These are phyloP conservation scores for Melipona beecheii DNA, from an alignment of 2,888 invertebrate species.

Conservation along the genomic window DNA sequence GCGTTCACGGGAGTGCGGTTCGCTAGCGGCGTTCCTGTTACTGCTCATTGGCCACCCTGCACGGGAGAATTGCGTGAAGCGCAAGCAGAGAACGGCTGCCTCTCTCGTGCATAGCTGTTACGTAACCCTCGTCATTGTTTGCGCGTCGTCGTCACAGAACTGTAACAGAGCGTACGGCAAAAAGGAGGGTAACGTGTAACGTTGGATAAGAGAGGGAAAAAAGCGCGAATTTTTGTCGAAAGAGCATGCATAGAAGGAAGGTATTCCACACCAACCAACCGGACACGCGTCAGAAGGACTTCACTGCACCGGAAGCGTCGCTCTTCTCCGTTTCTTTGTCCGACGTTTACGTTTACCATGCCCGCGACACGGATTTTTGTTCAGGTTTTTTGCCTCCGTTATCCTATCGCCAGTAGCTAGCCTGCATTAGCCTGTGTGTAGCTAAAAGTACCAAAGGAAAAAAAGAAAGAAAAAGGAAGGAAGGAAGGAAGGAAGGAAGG, in stretches of 20 bases:
- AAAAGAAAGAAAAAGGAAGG: neutral
- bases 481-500: neutral
- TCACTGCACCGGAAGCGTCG: constrained; percentile 60
- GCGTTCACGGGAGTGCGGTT: constrained; percentile 70
- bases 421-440: constrained; percentile 9
- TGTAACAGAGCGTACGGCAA: constrained; percentile 53
- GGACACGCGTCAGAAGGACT: constrained; percentile 60
- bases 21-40: constrained; percentile 63
- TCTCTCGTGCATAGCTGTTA: constrained; percentile 67
- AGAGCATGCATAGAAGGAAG: constrained; percentile 32
- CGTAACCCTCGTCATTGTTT: constrained; percentile 74
- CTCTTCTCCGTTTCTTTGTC: constrained; percentile 50
- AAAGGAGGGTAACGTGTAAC: constrained; percentile 53
- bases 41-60: constrained; percentile 68
- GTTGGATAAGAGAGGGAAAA: constrained; percentile 50
- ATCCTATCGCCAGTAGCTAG: constrained; percentile 23
- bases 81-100: constrained; percentile 61
- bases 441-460: neutral
- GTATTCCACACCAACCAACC: constrained; percentile 52
- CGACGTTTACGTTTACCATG: constrained; percentile 33
- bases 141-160: constrained; percentile 64
- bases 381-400: constrained; percentile 8
- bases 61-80: constrained; percentile 47
- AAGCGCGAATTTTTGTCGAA: constrained; percentile 53
- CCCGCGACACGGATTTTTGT: constrained; percentile 25